Evolutionary conservation across 2,888 invertebrate genomes (phyloP).

Genomic region (Euproctis similis): DNA sequence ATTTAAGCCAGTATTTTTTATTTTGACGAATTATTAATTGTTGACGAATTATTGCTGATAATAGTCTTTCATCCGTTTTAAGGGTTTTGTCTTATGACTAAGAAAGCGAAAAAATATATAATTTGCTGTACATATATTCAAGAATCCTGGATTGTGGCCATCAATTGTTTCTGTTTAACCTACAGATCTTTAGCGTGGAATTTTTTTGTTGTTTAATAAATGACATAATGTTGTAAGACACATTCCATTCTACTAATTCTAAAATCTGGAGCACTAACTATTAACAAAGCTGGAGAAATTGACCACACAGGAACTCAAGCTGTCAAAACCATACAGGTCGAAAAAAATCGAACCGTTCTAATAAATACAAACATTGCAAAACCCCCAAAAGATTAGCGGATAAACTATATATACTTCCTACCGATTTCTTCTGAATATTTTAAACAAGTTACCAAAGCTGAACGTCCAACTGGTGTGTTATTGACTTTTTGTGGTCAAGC

Average conservation of each 20-base stretch:
- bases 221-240: too few species aligned
- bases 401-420: conserved; percentile 97
- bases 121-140: too few species aligned
- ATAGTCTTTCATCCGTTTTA: too few species aligned
- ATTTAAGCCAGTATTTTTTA: too few species aligned
- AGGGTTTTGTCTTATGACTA: too few species aligned
- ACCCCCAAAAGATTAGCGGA: conserved; percentile 99
- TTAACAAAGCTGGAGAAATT: conserved; percentile 99
- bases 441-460: conserved; percentile 96
- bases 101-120: too few species aligned
- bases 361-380: conserved; percentile 99
- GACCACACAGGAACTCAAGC: conserved; percentile 99
- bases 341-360: conserved; percentile 94
- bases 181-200: too few species aligned
- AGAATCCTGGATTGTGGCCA: too few species aligned
- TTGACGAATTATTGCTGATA: too few species aligned
- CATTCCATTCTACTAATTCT: conserved; percentile 92
- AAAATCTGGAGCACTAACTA: conserved; percentile 96
- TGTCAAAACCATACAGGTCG: conserved; percentile 97
- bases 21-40: too few species aligned
- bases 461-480: conserved; percentile 97
- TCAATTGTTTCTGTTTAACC: too few species aligned
- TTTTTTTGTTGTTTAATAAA: too few species aligned
- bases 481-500: conserved; percentile 99
- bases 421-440: conserved; percentile 97